Evolutionary conservation across 2,888 invertebrate species (phyloP), one percentile per base, ranked within the genome.

Genomic region (Lithodes maja): DNA sequence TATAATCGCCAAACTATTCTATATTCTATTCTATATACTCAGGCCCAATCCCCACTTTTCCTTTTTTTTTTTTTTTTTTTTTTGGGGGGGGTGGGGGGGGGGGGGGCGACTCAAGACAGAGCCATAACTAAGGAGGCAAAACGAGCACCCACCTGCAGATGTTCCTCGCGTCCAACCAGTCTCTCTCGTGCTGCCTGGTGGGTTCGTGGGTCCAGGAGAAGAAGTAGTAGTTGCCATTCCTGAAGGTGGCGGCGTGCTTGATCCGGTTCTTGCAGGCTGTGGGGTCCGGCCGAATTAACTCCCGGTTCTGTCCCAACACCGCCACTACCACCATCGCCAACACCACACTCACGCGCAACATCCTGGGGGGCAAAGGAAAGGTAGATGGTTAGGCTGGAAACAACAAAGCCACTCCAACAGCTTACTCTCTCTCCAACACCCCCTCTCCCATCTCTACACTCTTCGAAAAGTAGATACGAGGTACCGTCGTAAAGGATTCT

Each of bases 151-250:
- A 91, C 91, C 91, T 91, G 91, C 92, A 92, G 83, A 92, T 92
- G 88, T 92, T 92, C 68, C 92, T 86, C 1, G 90, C 92, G 55
- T 92, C 92, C 15, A 92, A 90, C 92, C 92, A 92, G 83, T 92
- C 92, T 61, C 92, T 87, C 88, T 92, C 91, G 83, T 92, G 92
- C 53, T 87, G 69, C 54, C 75, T 2, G n/a, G 92, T 92, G 54
- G 92, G 91, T 7, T 86, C 90, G 81, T 92, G 92, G 9, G 75
- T 17, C 92, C 92, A 92, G 15, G 92, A 92, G 90, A 91, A 92
- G 92, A 92, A 92, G 87, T 92, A 92, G 80, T 92, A 90, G 87
- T 92, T 91, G 2, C 91, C 91, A 54, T 92, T 88, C 2, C 90
- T 78, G 91, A 92, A 90, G 49, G 85, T 88, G 53, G 90, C 81